Conservation (phyloP, 2,797 vertebrate genomes). For the Chelmon rostratus region DNA sequence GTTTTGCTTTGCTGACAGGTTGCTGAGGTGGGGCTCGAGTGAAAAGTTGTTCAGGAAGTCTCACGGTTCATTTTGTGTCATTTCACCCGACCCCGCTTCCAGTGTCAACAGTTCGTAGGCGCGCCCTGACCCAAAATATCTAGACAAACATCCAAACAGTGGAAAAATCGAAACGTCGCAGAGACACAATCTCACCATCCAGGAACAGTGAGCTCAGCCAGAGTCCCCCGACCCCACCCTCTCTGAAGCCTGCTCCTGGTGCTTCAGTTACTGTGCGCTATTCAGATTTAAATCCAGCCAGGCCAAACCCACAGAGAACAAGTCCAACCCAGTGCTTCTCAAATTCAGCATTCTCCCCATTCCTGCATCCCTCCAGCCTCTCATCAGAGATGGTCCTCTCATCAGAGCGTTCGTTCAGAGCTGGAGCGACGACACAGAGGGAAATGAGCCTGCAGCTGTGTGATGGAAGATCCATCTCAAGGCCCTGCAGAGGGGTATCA, state of each 20-base stretch:
- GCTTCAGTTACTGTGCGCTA: slow-evolving; percentile 61
- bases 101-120: slow-evolving; percentile 43
- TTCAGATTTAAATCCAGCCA: slow-evolving; percentile 64
- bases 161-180: slow-evolving; percentile 39
- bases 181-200: slow-evolving; percentile 4
- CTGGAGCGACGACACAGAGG: not conserved
- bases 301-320: slow-evolving; percentile 34
- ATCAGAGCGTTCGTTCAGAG: not conserved
- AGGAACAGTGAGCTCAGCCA: not conserved
- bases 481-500: not conserved
- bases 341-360: slow-evolving; percentile 19
- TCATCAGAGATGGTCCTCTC: not conserved
- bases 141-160: slow-evolving; percentile 44
- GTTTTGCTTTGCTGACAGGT: slow-evolving; percentile 14
- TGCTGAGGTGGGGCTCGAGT: slow-evolving; percentile 4
- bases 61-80: slow-evolving; percentile 37
- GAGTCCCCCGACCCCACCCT: not conserved
- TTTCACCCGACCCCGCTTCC: slow-evolving; percentile 3
- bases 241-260: slow-evolving; percentile 60
- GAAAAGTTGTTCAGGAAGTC: slow-evolving; percentile 15
- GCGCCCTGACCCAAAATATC: slow-evolving; percentile 33
- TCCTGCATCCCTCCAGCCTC: slow-evolving; percentile 7
- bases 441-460: not conserved
- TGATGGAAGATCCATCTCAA: not conserved
- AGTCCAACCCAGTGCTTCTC: slow-evolving; percentile 12